Percentiles rank a stretch among this genome's conserved stretches.
Evolutionary conservation across 2,888 invertebrate species (phyloP).

Genomic region (Zelleria hepariella): DNA sequence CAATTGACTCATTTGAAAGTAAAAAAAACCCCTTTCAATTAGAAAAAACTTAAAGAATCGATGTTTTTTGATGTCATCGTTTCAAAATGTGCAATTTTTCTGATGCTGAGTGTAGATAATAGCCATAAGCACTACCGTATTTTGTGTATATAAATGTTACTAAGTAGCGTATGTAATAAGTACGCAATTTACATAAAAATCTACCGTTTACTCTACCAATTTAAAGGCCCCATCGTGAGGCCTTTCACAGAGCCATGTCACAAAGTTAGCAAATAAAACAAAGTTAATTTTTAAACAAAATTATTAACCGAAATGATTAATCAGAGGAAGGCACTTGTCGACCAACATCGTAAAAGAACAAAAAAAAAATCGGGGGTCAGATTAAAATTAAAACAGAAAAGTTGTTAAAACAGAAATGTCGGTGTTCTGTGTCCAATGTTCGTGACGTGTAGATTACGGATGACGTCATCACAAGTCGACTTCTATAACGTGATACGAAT

Average conservation of each 20-base stretch:
- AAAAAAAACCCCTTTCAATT: too few relatives aligned
- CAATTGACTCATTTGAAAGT: too few relatives aligned
- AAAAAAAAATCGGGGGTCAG: conserved; percentile 16
- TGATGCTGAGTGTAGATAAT: neutral
- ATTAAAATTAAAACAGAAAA: conserved; percentile 18
- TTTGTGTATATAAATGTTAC: neutral
- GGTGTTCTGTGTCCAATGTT: conserved; percentile 21
- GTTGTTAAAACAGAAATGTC: conserved; percentile 20
- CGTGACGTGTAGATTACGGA: conserved; percentile 49
- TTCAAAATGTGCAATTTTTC: neutral
- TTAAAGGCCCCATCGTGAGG: neutral
- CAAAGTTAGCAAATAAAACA: neutral
- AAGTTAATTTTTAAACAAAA: conserved; percentile 8
- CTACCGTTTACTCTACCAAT: conserved; percentile 2
- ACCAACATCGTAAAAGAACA: conserved; percentile 24
- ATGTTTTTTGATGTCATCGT: too few relatives aligned
- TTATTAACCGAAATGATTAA: conserved; percentile 13
- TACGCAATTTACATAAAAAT: neutral
- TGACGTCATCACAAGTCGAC: conserved; percentile 1
- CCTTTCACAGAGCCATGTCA: neutral
- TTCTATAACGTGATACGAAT: conserved; percentile 45
- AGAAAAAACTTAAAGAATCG: too few relatives aligned
- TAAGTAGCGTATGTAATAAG: too few relatives aligned
- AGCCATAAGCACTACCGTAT: neutral
- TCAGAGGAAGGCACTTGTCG: conserved; percentile 9